Evolutionary conservation across 2,888 invertebrate species (phyloP), one percentile per base, ranked within the genome.

Genomic region (Willowsia nigromaculata): DNA sequence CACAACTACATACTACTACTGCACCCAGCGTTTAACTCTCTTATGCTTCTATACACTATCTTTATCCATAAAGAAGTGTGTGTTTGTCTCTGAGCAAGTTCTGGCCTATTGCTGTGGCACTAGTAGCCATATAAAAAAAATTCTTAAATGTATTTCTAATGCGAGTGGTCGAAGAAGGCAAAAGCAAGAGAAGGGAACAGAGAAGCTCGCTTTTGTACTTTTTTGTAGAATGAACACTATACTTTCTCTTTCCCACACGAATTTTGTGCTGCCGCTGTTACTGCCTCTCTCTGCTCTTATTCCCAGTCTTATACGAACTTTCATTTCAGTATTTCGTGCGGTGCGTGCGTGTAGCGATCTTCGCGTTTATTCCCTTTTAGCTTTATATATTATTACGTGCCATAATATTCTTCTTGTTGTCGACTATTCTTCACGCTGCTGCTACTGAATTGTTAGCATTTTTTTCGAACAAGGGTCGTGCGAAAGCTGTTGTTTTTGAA

Each of bases 301-400:
- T 84, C 71, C 56, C 76, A 68, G 83, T 85, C 83, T 71, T n/a
- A 22, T 56, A 40, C 27, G 40, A 83, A 65, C 89, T 89, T 89
- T 89, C 89, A 89, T 89, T 89, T 89, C 76, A 85, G 89, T 89
- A 85, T 89, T 85, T 85, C 68, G 80, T 65, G 84, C 62, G 87
- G 90, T 90, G 84, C 80, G 90, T 90, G 84, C 85, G 87, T 88
- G 87, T 37, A 68, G 83, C 76, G 76, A 53, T 47, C 90, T 74
- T 90, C 83, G 82, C 86, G 86, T 90, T 89, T 90, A 86, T 90
- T 87, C 85, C 89, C 90, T 83, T 89, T 85, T 85, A 81, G 82
- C 83, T 90, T 88, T 85, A 80, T 84, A 71, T 88, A 40, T 40
- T 65, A 65, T 82, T 82, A 82, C 27, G 30, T 80, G 15, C 25